Conservation (phyloP, 2,797 vertebrate genomes). For the Cossypha caffra region DNA sequence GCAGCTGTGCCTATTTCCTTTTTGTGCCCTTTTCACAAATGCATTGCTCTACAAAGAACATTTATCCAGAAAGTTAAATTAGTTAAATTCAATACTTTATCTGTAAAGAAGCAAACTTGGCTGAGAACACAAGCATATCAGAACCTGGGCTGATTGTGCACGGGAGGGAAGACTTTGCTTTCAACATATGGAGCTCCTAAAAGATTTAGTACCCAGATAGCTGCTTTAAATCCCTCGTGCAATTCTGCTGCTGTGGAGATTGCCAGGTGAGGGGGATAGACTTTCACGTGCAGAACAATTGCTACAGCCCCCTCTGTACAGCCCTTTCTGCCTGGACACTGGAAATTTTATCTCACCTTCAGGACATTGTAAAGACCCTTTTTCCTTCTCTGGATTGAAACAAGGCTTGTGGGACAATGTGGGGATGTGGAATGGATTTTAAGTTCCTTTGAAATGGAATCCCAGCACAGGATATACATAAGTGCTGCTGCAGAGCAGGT, state of each 20-base stretch:
- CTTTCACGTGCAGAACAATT: background rate
- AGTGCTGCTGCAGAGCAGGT: background rate
- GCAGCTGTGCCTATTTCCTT: background rate
- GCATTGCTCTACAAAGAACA: background rate
- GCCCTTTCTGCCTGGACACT: background rate
- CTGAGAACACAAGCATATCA: background rate
- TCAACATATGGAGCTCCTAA: background rate
- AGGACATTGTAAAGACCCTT: background rate
- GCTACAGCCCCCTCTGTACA: background rate
- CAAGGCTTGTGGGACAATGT: background rate
- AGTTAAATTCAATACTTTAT: background rate
- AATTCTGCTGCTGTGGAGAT: background rate
- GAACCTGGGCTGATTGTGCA: background rate
- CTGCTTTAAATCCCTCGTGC: background rate
- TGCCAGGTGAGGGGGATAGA: background rate
- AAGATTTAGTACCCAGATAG: background rate
- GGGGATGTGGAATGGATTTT: background rate
- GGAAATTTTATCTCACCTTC: background rate
- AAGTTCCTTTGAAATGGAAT: background rate
- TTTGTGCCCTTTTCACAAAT: background rate
- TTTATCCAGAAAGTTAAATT: background rate
- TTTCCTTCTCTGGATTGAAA: background rate
- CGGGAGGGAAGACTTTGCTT: background rate
- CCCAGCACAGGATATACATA: background rate
- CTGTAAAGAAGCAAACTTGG: background rate